Base-by-base conservation (phyloP, 1,140 invertebrate genomes). In the Brachionus manjavacas region DNA sequence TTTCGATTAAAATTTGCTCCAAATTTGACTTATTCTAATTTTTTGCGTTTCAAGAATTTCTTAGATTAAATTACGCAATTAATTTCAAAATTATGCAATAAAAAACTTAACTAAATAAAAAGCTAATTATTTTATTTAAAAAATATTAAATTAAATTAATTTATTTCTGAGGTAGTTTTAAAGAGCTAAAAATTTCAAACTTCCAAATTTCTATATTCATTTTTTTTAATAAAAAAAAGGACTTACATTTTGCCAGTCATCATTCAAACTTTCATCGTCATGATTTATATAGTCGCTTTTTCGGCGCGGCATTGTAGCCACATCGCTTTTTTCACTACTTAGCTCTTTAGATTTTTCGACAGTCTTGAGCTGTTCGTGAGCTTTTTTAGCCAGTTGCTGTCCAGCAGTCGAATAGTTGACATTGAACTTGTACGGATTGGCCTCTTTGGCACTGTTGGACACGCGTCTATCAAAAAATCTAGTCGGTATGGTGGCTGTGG, bases 191-290 rank as follows among this genome's bases (percentile, higher is more conserved):
- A 28, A 28, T 28, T 28, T 28, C 25, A 28, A 28, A 28, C 25
- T 28, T 28, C 25, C 1, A 28, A 28, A 28, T 28, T 28, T 28
- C 3, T 3, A 28, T n/a, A n/a, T n/a, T n/a, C n/a, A n/a, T n/a
- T n/a, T 28, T 2, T 2, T 28, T 28, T 2, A 28, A 28, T 28
- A 28, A 28, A 28, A 39, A 16, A 31, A 14, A n/a, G 4, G 3
- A 2, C 64, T 81, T 81, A 81, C 79, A 46, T 81, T 81, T 68
- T 81, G 79, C 79, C 79, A 81, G 35, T 81, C 79, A 81, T 81
- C 79, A 35, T 81, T 81, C n/a, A 81, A 28, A 23, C 31, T 43
- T 46, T 81, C 79, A 28, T 81, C 79, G 46, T 68, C 79, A 46
- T 68, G 39, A n/a, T 68, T 81, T 35, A 68, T 64, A n/a, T 81